These are phyloP conservation scores for Oreonectes daqikongensis DNA, from an alignment of 2,797 vertebrate species.

Conservation along the genomic window DNA sequence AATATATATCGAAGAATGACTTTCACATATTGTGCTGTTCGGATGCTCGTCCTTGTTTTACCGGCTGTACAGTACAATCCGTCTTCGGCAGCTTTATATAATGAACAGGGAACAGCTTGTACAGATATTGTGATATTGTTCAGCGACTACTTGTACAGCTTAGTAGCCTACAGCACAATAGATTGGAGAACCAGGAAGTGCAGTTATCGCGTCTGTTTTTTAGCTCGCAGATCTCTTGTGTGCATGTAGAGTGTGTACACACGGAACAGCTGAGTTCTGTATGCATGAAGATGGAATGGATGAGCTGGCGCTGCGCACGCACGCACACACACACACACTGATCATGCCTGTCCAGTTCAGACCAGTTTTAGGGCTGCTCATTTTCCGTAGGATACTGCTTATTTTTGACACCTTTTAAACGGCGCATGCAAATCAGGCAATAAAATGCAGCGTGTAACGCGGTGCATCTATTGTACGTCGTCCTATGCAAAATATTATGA, in stretches of 20 bases:
- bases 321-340: too few relatives aligned
- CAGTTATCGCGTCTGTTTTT: conserved; percentile 12
- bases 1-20: background rate
- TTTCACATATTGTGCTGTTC: background rate
- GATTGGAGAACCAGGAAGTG: conserved; percentile 40
- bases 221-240: background rate
- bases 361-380: conserved; percentile 74
- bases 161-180: conserved; percentile 13
- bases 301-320: too few relatives aligned
- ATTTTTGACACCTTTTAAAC: background rate
- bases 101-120: background rate
- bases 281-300: conserved; percentile 18
- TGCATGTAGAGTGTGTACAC: conserved; percentile 54
- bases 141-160: background rate
- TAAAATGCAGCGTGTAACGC: background rate
- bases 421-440: background rate
- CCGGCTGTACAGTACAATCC: background rate
- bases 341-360: conserved; percentile 79
- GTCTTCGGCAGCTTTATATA: background rate
- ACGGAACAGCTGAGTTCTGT: conserved; percentile 72
- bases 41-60: background rate
- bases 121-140: too few relatives aligned
- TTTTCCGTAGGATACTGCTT: conserved; percentile 61
- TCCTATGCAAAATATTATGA: background rate
- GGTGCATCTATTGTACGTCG: background rate